These are phyloP conservation scores for Aurelia aurita DNA, from an alignment of 30 jellyfish, hydroid and myxozoan species.

Conservation along the genomic window DNA sequence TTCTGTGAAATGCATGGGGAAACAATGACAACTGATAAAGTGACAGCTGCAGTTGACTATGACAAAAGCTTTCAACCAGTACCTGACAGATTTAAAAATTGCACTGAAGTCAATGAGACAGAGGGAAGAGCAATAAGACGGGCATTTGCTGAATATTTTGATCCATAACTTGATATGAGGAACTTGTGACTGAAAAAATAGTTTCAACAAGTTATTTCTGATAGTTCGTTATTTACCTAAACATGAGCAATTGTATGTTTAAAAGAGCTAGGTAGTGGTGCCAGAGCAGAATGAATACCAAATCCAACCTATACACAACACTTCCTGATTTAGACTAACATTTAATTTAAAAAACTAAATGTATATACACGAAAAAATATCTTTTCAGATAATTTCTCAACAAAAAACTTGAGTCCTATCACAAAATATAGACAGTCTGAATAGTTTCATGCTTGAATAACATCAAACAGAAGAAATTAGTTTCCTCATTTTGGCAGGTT, in stretches of 20 bases:
- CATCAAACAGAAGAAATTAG: too few relatives aligned
- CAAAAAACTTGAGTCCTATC: background rate
- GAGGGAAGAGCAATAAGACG: constrained; percentile 7
- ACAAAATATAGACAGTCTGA: too few relatives aligned
- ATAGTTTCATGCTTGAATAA: too few relatives aligned
- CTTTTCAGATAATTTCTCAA: background rate
- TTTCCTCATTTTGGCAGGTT: too few relatives aligned
- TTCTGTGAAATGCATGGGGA: constrained; percentile 37
- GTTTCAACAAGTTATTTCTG: background rate
- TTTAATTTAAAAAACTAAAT: too few relatives aligned
- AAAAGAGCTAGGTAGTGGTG: constrained; percentile 15
- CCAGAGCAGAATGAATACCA: background rate
- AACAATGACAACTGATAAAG: constrained; percentile 30
- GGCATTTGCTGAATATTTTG: constrained; percentile 10
- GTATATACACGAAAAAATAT: too few relatives aligned
- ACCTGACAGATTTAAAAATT: constrained; percentile 23
- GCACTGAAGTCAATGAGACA: constrained; percentile 21
- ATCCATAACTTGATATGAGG: constrained; percentile 11
- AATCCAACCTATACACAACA: too few relatives aligned
- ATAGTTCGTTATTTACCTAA: background rate
- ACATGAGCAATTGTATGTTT: background rate
- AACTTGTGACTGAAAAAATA: background rate
- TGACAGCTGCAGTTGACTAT: constrained; percentile 27
- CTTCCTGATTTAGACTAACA: too few relatives aligned
- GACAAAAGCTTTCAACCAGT: constrained; percentile 23